Evolutionary conservation across 2,888 invertebrate species (phyloP).

Genomic region (Plemyria rubiginata): DNA sequence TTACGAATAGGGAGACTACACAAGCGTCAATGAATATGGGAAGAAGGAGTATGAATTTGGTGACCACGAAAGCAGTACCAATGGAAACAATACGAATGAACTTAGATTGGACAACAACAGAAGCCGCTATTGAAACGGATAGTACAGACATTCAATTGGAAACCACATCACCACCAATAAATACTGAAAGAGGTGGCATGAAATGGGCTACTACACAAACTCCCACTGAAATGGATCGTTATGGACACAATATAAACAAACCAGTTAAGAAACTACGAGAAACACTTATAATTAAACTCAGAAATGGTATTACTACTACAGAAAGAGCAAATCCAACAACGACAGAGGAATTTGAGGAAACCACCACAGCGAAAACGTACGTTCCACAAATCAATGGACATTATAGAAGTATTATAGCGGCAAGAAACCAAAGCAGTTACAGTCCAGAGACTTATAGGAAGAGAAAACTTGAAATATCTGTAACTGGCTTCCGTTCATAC

Average conservation of each 20-base stretch:
- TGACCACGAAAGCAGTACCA: constrained; percentile 25
- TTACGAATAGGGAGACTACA: constrained; percentile 37
- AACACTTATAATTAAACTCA: constrained; percentile 59
- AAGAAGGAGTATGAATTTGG: constrained; percentile 39
- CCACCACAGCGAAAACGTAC: constrained; percentile 57
- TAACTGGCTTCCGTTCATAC: constrained; percentile 58
- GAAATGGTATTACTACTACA: constrained; percentile 53
- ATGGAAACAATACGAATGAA: constrained; percentile 23
- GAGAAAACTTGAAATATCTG: constrained; percentile 61
- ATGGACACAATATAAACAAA: constrained; percentile 29
- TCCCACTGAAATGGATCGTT: constrained; percentile 24
- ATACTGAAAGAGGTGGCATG: constrained; percentile 24
- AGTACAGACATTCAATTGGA: constrained; percentile 1
- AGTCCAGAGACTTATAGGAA: constrained; percentile 63
- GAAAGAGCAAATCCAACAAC: constrained; percentile 28
- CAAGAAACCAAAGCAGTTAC: constrained; percentile 52
- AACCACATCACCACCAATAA: constrained; percentile 21
- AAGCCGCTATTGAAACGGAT: constrained; percentile 12
- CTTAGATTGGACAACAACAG: constrained; percentile 23
- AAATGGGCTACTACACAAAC: constrained; percentile 26
- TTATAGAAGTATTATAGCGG: constrained; percentile 60
- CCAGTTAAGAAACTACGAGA: constrained; percentile 24
- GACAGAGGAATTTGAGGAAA: constrained; percentile 41
- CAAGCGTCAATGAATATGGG: constrained; percentile 33
- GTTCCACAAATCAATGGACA: constrained; percentile 77